phyloP scores from a whole-genome alignment of 2,888 invertebrate genomes.

The Bombylius major region DNA sequence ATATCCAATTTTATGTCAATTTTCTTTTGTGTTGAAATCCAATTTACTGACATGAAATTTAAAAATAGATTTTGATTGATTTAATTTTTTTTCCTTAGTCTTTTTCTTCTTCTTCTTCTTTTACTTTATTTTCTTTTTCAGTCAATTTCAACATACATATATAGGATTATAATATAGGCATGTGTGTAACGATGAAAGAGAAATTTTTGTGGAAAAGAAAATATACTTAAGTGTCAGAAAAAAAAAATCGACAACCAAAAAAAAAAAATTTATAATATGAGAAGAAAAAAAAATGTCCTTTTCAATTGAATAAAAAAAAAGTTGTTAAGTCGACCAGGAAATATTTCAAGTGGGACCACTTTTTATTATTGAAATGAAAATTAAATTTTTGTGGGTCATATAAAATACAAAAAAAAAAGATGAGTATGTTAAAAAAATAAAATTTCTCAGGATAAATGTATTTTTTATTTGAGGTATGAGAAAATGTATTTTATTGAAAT shows the following conservation, averaged over 20 bases:
- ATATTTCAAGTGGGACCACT: neutral
- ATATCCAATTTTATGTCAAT: conserved; percentile 8
- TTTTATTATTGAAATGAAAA: neutral
- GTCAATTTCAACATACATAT: neutral
- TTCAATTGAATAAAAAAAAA: neutral
- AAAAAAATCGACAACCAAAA: too few species aligned
- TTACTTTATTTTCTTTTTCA: neutral
- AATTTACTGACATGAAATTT: conserved; percentile 24
- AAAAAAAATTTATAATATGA: too few species aligned
- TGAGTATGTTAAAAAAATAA: too few species aligned
- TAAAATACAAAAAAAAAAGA: neutral
- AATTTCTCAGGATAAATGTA: too few species aligned
- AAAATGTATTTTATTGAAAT: too few species aligned
- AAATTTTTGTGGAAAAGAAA: conserved; percentile 3
- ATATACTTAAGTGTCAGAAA: neutral
- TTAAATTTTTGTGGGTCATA: conserved; percentile 3
- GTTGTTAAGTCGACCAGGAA: neutral
- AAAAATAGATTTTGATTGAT: conserved; percentile 32
- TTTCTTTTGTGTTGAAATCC: conserved; percentile 20
- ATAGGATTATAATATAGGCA: conserved; percentile 6
- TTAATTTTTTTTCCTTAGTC: conserved; percentile 21
- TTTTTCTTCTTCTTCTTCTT: neutral
- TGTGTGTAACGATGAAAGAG: neutral
- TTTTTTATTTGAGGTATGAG: too few species aligned
- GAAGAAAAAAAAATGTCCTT: too few species aligned